Evolutionary conservation across 2,888 invertebrate species (phyloP).

Genomic region (Drosophila silvestris): DNA sequence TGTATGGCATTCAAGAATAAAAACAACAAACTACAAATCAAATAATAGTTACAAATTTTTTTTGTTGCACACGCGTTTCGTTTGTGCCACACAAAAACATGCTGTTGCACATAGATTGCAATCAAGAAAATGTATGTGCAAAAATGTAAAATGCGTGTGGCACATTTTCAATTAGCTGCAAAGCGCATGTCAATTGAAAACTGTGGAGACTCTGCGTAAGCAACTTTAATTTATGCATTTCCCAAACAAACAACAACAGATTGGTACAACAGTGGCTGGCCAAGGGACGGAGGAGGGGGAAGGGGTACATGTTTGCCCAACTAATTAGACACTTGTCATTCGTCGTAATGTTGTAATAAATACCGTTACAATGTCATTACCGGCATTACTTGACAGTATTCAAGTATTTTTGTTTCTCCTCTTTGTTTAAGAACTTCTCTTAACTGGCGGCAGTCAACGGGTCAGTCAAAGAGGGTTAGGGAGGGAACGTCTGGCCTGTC

Average conservation of each 20-base stretch:
- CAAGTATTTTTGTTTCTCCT: slow-evolving; percentile 31
- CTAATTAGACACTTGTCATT: slow-evolving; percentile 81
- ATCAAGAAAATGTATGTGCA: slow-evolving; percentile 28
- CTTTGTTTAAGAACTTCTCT: slow-evolving; percentile 37
- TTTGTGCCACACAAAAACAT: slow-evolving; percentile 5
- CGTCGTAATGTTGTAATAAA: slow-evolving; percentile 79
- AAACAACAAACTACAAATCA: slow-evolving; percentile 22
- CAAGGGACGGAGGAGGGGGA: too few relatives aligned
- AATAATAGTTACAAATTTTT: slow-evolving; percentile 26
- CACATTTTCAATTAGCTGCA: slow-evolving; percentile 34
- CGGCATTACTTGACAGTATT: slow-evolving; percentile 75
- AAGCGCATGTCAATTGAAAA: slow-evolving; percentile 9
- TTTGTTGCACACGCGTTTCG: slow-evolving; percentile 4
- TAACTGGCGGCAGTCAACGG: slow-evolving; percentile 42
- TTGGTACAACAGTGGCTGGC: not conserved
- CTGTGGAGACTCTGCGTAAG: slow-evolving; percentile 10
- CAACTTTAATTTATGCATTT: slow-evolving; percentile 54
- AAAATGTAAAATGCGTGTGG: slow-evolving; percentile 29
- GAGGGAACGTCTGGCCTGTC: slow-evolving; percentile 38
- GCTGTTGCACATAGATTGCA: slow-evolving; percentile 41
- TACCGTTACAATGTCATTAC: slow-evolving; percentile 82
- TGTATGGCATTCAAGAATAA: slow-evolving; percentile 37
- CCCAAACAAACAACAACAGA: slow-evolving; percentile 39
- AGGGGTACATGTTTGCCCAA: slow-evolving; percentile 61
- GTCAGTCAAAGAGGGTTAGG: not conserved